Evolutionary conservation across 2,888 invertebrate species (phyloP), one percentile per base, ranked within the genome.

Genomic region (Eucriotettix oculatus): DNA sequence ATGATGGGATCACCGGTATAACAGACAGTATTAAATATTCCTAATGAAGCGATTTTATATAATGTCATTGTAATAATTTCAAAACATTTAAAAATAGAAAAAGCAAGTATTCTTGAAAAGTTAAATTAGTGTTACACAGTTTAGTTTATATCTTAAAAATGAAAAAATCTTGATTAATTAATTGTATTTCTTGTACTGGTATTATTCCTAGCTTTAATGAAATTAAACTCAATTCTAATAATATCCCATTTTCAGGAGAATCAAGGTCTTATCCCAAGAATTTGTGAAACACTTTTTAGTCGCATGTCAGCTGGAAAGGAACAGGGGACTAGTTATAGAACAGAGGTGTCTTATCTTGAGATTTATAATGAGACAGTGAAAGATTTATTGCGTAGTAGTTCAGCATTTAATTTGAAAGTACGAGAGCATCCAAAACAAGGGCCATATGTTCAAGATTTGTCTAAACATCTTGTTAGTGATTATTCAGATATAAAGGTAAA

Each of bases 371-470:
- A 90, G 73, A 78, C 85, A 61, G 90, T 90, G 0, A 83, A 84
- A 72, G 87, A 87, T 71, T 74, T 87, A 63, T 74, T 87, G 59
- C 78, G 82, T 11, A 72, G 76, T 42, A 74, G 72, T 53, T 78
- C 74, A 54, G 84, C 78, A 0, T 86, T 88, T 73, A 84, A 84
- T 1, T 76, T 90, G 9, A 77, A 84, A 68, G 88, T 90, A 52
- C 75, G 90, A 17, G 90, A 90, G 70, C 89, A 90, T 73, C 87
- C 89, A 0, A 84, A 82, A 65, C 75, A 83, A 58, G 90, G 90
- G 5, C 89, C 89, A 0, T 90, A 90, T 66, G 94, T 94, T 10
- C 89, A 93, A 75, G 89, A 88, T 68, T 73, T 92, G 66, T 90
- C 90, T 0, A 87, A 84, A 67, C 90, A 90, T 74, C 77, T 90